A percentile compares a stretch with the other conserved stretches of the same genome.
These are phyloP conservation scores for Siphlonurus alternatus DNA, from an alignment of 2,888 invertebrate species.

Conservation along the genomic window DNA sequence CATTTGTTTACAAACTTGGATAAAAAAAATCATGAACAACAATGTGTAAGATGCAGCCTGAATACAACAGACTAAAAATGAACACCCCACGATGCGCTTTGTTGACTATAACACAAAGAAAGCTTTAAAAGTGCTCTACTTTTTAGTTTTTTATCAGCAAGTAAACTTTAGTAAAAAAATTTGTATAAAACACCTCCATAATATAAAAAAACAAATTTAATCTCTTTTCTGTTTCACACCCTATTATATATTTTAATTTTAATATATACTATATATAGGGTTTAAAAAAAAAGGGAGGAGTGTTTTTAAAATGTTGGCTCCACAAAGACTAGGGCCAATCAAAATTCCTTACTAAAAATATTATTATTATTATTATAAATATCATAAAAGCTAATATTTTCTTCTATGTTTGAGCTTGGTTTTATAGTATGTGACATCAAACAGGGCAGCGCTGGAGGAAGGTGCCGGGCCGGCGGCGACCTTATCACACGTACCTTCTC, in stretches of 20 bases:
- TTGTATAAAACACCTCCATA: not conserved
- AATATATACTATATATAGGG: not conserved
- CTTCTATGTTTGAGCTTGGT: too few relatives aligned
- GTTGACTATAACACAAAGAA: not conserved
- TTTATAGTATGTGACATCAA: not conserved
- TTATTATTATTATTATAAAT: not conserved
- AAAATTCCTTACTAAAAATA: not conserved
- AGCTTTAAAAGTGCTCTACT: not conserved
- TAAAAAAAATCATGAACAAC: too few relatives aligned
- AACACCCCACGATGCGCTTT: not conserved
- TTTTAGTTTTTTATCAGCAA: not conserved
- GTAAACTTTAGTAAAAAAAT: not conserved
- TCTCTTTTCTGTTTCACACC: not conserved
- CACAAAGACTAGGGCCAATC: not conserved
- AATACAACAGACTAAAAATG: too few relatives aligned
- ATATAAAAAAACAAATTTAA: not conserved
- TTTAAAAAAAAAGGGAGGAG: not conserved
- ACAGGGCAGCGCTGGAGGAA: not conserved
- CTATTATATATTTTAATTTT: not conserved
- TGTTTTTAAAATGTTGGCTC: not conserved
- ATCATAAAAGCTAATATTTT: not conserved
- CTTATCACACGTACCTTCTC: not conserved
- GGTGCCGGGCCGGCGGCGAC: not conserved
- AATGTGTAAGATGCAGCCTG: too few relatives aligned
- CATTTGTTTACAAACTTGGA: too few relatives aligned